phyloP scores from a whole-genome alignment of 2,113 vertebrate genomes.

The Pyrgilauda ruficollis region DNA sequence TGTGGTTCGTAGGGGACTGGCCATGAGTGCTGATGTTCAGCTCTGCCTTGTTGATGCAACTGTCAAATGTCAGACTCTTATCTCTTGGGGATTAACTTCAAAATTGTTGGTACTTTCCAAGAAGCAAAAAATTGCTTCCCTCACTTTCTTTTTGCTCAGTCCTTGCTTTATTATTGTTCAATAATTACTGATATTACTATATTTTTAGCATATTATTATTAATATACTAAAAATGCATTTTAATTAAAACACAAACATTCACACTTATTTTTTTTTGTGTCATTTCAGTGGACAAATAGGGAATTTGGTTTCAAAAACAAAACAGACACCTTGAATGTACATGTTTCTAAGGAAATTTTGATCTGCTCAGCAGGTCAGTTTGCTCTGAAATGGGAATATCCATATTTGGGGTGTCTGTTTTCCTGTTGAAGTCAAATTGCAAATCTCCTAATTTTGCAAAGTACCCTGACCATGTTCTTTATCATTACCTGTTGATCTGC shows the following conservation, averaged over 20 bases:
- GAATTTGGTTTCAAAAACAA: background rate
- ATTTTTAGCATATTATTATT: background rate
- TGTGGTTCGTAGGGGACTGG: background rate
- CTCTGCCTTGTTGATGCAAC: background rate
- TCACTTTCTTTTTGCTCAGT: background rate
- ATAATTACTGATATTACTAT: background rate
- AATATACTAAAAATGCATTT: background rate
- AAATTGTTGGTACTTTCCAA: conserved; percentile 22
- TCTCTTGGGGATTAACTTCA: background rate
- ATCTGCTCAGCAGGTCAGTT: background rate
- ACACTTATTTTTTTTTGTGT: background rate
- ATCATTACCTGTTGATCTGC: background rate
- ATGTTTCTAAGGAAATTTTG: background rate
- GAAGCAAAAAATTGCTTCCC: background rate
- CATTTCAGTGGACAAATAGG: background rate
- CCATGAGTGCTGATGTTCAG: background rate
- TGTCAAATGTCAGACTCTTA: background rate
- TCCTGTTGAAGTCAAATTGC: background rate
- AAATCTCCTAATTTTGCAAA: background rate
- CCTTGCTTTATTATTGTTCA: background rate
- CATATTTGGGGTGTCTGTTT: background rate
- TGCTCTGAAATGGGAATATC: background rate
- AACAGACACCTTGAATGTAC: background rate
- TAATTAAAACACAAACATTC: background rate
- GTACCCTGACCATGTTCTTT: background rate